A percentile compares a stretch with the other conserved stretches of the same genome.
Evolutionary conservation across 2,113 vertebrate species (phyloP).

Genomic region (Dolichotis patagonum): DNA sequence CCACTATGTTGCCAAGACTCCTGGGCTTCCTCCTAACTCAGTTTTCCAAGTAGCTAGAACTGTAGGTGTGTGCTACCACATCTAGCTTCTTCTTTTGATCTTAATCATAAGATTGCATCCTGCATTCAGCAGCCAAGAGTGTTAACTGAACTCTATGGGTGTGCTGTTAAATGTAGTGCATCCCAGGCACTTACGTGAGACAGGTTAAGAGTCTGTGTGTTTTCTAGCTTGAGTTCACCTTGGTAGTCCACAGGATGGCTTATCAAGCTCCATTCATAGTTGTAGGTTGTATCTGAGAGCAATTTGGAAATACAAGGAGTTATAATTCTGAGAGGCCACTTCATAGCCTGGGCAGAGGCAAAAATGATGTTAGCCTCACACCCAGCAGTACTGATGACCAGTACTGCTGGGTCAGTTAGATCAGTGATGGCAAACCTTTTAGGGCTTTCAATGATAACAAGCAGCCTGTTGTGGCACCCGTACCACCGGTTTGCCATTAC

Average conservation of each 20-base stretch:
- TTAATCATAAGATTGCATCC: not conserved
- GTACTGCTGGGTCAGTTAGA: no score
- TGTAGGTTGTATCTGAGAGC: slow-evolving; percentile 85
- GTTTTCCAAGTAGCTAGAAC: not conserved
- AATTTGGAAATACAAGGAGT: slow-evolving; percentile 35
- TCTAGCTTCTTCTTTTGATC: not conserved
- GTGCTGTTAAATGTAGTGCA: accelerated
- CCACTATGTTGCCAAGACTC: not conserved
- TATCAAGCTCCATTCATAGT: slow-evolving; percentile 89
- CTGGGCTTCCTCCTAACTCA: not conserved
- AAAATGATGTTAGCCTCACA: not conserved
- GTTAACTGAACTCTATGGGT: not conserved
- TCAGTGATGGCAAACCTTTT: not conserved
- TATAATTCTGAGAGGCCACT: slow-evolving; percentile 1
- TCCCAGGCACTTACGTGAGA: slow-evolving; percentile 85
- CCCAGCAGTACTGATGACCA: not conserved
- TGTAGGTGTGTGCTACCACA: no score
- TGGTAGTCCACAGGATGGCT: slow-evolving; percentile 85
- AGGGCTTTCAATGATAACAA: not conserved
- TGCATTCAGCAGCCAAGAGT: not conserved
- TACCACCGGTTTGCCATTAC: not conserved
- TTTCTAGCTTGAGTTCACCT: slow-evolving; percentile 85
- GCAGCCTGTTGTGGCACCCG: not conserved
- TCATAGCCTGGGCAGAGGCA: not conserved
- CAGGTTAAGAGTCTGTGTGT: slow-evolving; percentile 84